These are phyloP conservation scores for Palythoa grandis DNA, from an alignment of 92 coral and sea anemone species.

Conservation along the genomic window DNA sequence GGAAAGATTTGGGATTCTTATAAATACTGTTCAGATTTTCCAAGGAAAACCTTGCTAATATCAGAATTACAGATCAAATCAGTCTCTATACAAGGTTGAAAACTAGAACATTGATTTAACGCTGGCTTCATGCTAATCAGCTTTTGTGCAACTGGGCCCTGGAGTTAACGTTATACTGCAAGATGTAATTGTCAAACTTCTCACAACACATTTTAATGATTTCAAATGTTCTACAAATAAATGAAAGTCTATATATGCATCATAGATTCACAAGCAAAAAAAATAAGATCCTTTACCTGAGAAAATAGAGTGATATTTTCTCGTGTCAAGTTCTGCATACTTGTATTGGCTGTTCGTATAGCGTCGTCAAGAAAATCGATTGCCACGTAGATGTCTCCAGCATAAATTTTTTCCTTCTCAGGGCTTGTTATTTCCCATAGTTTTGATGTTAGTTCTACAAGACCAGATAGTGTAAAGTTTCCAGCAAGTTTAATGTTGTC, in stretches of 20 bases:
- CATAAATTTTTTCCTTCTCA: constrained; percentile 73
- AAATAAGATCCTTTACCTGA: constrained; percentile 53
- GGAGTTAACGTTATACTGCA: too few relatives aligned
- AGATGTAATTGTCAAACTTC: too few relatives aligned
- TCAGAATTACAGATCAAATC: too few relatives aligned
- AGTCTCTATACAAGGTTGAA: too few relatives aligned
- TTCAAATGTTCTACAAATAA: neutral
- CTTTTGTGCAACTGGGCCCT: too few relatives aligned
- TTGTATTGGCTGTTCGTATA: constrained; percentile 46
- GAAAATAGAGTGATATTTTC: constrained; percentile 64
- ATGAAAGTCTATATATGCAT: neutral
- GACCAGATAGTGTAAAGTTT: constrained; percentile 49
- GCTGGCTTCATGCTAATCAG: too few relatives aligned
- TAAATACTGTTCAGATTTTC: too few relatives aligned
- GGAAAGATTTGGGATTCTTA: too few relatives aligned
- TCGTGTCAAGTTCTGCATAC: constrained; percentile 60
- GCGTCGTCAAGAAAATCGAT: constrained; percentile 56
- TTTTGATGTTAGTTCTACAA: constrained; percentile 46
- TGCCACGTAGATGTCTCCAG: constrained; percentile 73
- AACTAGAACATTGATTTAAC: too few relatives aligned
- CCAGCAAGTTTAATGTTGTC: constrained; percentile 7
- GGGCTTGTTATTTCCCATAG: constrained; percentile 67
- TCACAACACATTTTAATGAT: too few relatives aligned
- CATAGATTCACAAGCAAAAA: neutral
- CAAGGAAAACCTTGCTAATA: too few relatives aligned